Conservation (phyloP, 2,113 vertebrate genomes). For the Macrotus californicus region DNA sequence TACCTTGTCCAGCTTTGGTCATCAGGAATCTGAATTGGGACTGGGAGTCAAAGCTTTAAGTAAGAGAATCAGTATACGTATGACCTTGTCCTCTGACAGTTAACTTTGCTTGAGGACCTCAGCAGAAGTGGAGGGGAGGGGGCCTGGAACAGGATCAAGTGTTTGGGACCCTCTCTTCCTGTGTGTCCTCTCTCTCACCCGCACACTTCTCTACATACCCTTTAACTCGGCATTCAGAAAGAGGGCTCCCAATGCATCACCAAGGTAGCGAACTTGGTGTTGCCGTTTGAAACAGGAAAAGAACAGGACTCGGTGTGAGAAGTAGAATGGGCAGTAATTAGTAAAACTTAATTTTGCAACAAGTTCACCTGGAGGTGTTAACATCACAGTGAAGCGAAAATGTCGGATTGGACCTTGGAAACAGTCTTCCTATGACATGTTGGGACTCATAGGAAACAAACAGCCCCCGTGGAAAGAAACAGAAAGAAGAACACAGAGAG, state of each 20-base stretch:
- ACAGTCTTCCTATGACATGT: neutral
- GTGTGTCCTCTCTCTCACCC: neutral
- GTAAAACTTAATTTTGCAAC: neutral
- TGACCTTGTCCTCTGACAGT: neutral
- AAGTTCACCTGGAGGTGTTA: neutral
- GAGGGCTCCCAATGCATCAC: neutral
- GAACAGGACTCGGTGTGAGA: neutral
- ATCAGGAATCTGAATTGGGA: neutral
- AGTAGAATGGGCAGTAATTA: neutral
- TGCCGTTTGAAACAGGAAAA: neutral
- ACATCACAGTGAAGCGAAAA: neutral
- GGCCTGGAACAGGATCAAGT: neutral
- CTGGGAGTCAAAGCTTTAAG: neutral
- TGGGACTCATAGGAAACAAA: neutral
- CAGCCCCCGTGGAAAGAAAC: neutral
- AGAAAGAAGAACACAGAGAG: neutral
- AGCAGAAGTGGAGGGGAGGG: neutral
- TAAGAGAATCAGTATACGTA: neutral
- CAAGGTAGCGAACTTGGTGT: neutral
- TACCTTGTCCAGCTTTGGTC: neutral
- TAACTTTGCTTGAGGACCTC: neutral
- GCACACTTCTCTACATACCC: neutral
- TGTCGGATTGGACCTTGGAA: neutral
- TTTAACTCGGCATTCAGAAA: neutral
- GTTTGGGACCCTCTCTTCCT: neutral